phyloP scores from a whole-genome alignment of 1,140 invertebrate species.

The Pachypsylla venusta region DNA sequence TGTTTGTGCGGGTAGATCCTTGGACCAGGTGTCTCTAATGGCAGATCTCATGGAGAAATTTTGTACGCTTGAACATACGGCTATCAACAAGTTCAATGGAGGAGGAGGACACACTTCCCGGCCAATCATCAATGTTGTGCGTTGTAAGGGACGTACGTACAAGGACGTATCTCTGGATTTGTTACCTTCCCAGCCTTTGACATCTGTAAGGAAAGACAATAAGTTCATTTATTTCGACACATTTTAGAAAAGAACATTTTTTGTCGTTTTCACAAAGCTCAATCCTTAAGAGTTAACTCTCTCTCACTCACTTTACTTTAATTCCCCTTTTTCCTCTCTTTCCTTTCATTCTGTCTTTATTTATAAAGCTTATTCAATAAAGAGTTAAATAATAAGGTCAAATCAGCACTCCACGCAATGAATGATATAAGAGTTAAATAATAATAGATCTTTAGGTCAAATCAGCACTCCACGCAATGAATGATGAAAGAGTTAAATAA shows the following conservation, averaged over 20 bases:
- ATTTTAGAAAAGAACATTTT: background rate
- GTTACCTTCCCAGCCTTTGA: conserved; percentile 12
- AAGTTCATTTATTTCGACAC: background rate
- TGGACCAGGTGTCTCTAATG: conserved; percentile 12
- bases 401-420: too few species aligned
- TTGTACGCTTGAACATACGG: background rate
- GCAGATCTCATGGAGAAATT: conserved; percentile 10
- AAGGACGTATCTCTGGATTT: conserved; percentile 3
- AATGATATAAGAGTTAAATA: too few species aligned
- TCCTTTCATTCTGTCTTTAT: background rate
- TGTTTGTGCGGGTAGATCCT: background rate
- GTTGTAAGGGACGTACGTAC: conserved; percentile 5
- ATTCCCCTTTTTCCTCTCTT: too few species aligned
- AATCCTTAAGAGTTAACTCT: too few species aligned
- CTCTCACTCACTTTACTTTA: too few species aligned
- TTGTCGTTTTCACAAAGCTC: background rate
- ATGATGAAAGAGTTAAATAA: too few species aligned
- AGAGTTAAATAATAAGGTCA: background rate
- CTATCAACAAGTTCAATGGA: conserved; percentile 5
- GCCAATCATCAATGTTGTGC: conserved; percentile 7
- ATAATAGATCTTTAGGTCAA: too few species aligned
- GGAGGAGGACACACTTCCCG: conserved; percentile 6
- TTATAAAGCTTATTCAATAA: background rate
- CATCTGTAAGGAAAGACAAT: background rate
- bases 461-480: too few species aligned